These are phyloP conservation scores for Zapus hudsonius DNA, from an alignment of 2,113 vertebrate genomes.

Conservation along the genomic window DNA sequence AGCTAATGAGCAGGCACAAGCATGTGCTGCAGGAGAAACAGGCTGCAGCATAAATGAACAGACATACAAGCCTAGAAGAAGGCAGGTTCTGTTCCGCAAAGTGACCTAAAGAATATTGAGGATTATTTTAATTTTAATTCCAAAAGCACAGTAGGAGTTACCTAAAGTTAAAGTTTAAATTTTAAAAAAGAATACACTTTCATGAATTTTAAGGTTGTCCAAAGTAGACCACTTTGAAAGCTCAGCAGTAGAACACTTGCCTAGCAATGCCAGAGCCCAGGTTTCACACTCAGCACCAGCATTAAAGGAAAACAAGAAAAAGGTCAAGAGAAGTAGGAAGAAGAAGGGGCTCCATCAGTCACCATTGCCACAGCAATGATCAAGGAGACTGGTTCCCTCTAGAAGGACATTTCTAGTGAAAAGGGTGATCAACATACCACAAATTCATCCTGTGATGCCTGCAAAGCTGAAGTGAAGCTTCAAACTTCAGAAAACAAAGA, in stretches of 20 bases:
- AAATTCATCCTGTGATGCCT: neutral
- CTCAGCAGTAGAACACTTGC: neutral
- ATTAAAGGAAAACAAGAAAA: neutral
- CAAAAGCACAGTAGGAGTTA: neutral
- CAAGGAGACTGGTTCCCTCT: slow-evolving; percentile 29
- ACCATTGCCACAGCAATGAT: neutral
- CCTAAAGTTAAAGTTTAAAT: slow-evolving; percentile 28
- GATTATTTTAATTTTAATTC: neutral
- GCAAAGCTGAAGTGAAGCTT: slow-evolving; percentile 63
- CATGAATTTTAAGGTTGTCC: neutral
- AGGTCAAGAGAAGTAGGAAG: neutral
- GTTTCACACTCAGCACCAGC: neutral
- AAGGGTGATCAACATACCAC: slow-evolving; percentile 18
- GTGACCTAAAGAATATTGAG: neutral
- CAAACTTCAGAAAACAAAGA: slow-evolving; percentile 57
- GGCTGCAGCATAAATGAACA: neutral
- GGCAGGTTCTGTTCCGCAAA: neutral
- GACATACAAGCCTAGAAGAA: neutral
- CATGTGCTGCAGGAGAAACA: neutral
- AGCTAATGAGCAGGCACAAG: neutral
- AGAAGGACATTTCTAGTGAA: slow-evolving; percentile 20
- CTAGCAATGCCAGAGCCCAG: no score
- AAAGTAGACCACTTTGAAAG: no score
- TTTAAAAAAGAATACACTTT: neutral
- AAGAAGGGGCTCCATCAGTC: neutral